phyloP scores from a whole-genome alignment of 2,113 vertebrate genomes.

The Seriola dumerili region DNA sequence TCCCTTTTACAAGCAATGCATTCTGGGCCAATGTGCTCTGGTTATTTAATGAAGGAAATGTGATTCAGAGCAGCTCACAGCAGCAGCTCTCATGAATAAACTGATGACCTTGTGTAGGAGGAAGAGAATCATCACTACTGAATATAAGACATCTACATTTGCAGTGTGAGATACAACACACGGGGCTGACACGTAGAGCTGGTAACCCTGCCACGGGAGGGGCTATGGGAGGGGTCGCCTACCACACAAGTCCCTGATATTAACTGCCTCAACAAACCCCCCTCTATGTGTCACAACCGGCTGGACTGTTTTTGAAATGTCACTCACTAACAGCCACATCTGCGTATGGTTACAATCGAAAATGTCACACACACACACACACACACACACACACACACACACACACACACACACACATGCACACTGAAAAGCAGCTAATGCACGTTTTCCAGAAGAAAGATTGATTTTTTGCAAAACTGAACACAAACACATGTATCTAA shows the following conservation, averaged over 20 bases:
- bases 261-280: background rate
- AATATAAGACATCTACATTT: background rate
- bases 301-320: background rate
- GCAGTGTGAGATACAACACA: background rate
- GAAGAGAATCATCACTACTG: background rate
- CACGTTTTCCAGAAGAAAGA: background rate
- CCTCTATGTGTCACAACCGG: background rate
- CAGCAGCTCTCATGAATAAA: background rate
- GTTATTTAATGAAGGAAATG: background rate
- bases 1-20: background rate
- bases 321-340: background rate
- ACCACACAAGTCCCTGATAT: background rate
- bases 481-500: background rate
- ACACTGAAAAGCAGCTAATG: too few relatives aligned
- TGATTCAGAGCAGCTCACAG: background rate
- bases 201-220: background rate
- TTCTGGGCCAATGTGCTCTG: constrained; percentile 1
- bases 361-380: background rate
- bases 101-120: background rate
- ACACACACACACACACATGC: background rate
- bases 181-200: background rate
- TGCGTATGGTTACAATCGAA: background rate
- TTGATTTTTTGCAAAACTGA: background rate
- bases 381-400: background rate
- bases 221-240: background rate